These are phyloP conservation scores for Thecocarcelia acutangulata DNA, from an alignment of 2,888 invertebrate species.

Conservation along the genomic window DNA sequence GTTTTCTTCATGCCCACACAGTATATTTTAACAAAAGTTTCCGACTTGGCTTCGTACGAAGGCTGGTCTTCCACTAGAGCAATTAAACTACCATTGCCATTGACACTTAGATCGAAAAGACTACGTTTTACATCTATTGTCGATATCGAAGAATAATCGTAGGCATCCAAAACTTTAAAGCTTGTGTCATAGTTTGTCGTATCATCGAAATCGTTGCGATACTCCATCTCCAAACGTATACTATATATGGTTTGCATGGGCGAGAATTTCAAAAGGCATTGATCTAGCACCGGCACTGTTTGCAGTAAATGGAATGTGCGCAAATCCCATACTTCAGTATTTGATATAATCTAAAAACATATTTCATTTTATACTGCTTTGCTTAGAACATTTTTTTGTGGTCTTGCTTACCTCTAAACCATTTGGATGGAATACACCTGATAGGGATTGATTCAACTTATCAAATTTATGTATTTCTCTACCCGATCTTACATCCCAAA, in stretches of 20 bases:
- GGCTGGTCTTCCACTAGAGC: constrained; percentile 95
- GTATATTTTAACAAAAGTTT: constrained; percentile 94
- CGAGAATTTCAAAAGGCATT: constrained; percentile 93
- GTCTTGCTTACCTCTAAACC: constrained; percentile 88
- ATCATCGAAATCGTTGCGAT: constrained; percentile 87
- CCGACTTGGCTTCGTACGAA: constrained; percentile 91
- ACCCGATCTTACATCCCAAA: constrained; percentile 95
- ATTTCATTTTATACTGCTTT: not conserved
- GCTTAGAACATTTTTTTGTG: not conserved
- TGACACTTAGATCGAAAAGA: constrained; percentile 92
- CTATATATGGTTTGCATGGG: constrained; percentile 94
- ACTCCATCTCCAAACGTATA: constrained; percentile 88
- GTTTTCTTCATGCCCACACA: constrained; percentile 94
- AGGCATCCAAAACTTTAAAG: constrained; percentile 96
- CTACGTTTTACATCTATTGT: constrained; percentile 96
- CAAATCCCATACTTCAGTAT: constrained; percentile 99
- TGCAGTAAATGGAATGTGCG: constrained; percentile 95
- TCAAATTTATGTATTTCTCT: constrained; percentile 98
- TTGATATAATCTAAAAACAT: constrained; percentile 89
- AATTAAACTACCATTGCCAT: constrained; percentile 91
- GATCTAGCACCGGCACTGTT: constrained; percentile 96
- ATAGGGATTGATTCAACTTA: constrained; percentile 96
- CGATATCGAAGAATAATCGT: constrained; percentile 96
- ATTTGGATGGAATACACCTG: constrained; percentile 97
- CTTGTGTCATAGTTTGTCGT: constrained; percentile 92